phyloP scores from a whole-genome alignment of 1,140 invertebrate species.

The Euglossa dilemma region DNA sequence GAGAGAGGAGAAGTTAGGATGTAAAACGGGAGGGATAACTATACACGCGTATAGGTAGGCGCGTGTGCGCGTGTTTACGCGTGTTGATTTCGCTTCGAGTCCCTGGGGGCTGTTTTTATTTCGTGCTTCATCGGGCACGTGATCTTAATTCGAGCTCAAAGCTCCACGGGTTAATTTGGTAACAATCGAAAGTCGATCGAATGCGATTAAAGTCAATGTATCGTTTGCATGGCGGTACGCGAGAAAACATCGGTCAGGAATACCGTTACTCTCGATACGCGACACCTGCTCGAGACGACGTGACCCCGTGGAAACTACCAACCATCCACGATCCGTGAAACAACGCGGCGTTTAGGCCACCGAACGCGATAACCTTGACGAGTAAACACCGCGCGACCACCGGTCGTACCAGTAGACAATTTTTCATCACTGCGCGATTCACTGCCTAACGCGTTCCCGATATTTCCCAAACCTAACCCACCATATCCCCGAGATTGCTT shows the following conservation, averaged over 20 bases:
- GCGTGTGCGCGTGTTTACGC: neutral
- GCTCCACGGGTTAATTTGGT: slow-evolving; percentile 53
- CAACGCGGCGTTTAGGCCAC: neutral
- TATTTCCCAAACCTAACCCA: too few relatives aligned
- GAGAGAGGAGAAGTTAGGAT: too few relatives aligned
- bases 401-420: neutral
- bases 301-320: neutral
- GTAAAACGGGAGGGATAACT: neutral
- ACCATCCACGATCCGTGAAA: neutral
- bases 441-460: too few relatives aligned
- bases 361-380: neutral
- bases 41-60: too few relatives aligned
- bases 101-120: slow-evolving; percentile 55
- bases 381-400: neutral
- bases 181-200: slow-evolving; percentile 58
- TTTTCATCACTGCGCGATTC: too few relatives aligned
- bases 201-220: slow-evolving; percentile 15
- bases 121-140: slow-evolving; percentile 46
- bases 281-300: neutral
- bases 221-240: slow-evolving; percentile 14
- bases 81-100: slow-evolving; percentile 44
- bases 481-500: neutral
- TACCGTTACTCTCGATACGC: slow-evolving; percentile 36
- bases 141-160: slow-evolving; percentile 56
- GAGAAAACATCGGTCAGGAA: slow-evolving; percentile 35